Conservation (phyloP, 2,888 invertebrate genomes). For the Choreutis nemorana region DNA sequence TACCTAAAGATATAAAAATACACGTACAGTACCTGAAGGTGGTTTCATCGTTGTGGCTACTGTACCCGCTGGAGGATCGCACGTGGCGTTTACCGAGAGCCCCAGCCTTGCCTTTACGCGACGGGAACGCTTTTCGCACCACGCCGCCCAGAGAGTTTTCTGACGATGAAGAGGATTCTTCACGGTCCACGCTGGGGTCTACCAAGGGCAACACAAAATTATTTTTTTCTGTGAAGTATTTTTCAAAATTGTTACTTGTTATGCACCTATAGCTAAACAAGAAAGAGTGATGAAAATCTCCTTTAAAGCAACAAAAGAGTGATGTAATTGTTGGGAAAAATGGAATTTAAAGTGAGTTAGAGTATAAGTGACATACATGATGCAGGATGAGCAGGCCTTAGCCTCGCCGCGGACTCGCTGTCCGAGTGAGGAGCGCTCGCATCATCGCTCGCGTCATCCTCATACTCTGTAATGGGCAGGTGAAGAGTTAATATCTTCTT, state of each 20-base stretch:
- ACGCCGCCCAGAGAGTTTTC: conserved; percentile 77
- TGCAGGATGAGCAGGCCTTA: conserved; percentile 44
- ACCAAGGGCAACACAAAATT: neutral
- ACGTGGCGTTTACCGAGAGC: conserved; percentile 76
- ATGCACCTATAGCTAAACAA: neutral
- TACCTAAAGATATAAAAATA: too few relatives aligned
- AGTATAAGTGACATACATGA: conserved; percentile 30
- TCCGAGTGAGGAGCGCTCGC: conserved; percentile 66
- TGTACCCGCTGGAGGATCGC: conserved; percentile 81
- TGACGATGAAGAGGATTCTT: conserved; percentile 81
- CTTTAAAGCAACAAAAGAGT: too few relatives aligned
- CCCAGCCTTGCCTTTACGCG: conserved; percentile 72
- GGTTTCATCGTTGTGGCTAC: conserved; percentile 85
- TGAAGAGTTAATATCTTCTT: conserved; percentile 92
- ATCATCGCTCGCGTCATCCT: conserved; percentile 80
- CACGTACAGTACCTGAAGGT: conserved; percentile 78
- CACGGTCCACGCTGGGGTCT: conserved; percentile 70
- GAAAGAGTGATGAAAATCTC: neutral
- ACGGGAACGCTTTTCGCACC: conserved; percentile 71
- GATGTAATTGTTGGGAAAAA: too few relatives aligned
- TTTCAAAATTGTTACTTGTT: neutral
- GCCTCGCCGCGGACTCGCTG: conserved; percentile 47
- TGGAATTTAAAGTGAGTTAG: too few relatives aligned
- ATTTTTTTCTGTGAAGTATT: neutral
- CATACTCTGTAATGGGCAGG: conserved; percentile 94